Base-by-base conservation (phyloP, 2,888 invertebrate species). In the Yponomeuta plumbellus region DNA sequence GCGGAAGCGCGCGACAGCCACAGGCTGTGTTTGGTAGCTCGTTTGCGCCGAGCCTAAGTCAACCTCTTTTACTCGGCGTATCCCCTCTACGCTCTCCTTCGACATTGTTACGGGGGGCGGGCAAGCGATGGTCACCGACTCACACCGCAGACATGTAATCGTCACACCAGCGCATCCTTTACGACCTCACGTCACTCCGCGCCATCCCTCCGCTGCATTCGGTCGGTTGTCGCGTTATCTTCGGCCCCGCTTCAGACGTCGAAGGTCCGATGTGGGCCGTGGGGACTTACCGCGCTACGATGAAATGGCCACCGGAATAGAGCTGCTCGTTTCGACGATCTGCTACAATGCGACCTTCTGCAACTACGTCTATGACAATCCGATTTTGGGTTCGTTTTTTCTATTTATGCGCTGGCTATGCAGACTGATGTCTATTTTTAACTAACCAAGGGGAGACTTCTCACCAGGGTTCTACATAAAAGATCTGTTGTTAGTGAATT, bases 291-390 rank as follows among this genome's bases (percentile, higher is more conserved):
- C 11, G 61, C 44, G 57, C 62, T 67, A 70, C 70, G 70, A 79
- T 80, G 82, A 76, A 71, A 88, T 87, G 86, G 78, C 79, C 65
- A 69, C 73, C 67, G 91, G 90, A 61, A 70, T 89, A 71, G 86
- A 88, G 57, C 76, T 91, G 26, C 86, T 92, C 66, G 78, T 88
- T 66, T 82, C 90, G 6, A 75, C 88, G 56, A 78, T 91, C 70
- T 91, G 91, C 63, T 66, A 70, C 75, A 91, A 91, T 71, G 84
- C 84, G 1, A 85, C 85, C 2, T 80, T 84, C 71, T 91, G 91
- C 73, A 82, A 84, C 66, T 71, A 77, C 17, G 70, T 80, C 21
- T 81, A 81, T 72, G 84, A 87, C 71, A 85, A 84, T 65, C 76
- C 83, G 11, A 8, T 74, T 4, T 52, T 73, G 71, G 83, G 84